phyloP scores from a whole-genome alignment of 2,888 invertebrate genomes.

The Philonicus albiceps region DNA sequence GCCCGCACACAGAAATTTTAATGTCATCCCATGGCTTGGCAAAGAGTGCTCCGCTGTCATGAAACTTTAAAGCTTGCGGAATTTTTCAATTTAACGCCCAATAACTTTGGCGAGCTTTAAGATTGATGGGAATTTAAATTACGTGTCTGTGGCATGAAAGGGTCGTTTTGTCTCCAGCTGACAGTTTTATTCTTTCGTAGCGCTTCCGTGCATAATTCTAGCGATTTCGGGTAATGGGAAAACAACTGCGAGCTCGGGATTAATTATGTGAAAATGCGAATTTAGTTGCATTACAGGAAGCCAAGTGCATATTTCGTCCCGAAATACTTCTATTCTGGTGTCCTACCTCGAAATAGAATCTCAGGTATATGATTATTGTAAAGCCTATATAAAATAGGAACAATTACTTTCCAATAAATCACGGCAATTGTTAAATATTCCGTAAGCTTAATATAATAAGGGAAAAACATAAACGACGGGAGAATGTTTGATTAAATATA shows the following conservation, averaged over 20 bases:
- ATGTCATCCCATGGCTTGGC: constrained; percentile 22
- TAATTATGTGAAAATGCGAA: constrained; percentile 40
- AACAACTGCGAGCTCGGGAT: constrained; percentile 25
- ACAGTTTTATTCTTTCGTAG: constrained; percentile 40
- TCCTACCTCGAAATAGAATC: neutral
- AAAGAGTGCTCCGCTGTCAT: constrained; percentile 43
- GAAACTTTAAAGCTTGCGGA: constrained; percentile 50
- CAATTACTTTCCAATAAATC: neutral
- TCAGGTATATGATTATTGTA: neutral
- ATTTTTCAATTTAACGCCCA: constrained; percentile 55
- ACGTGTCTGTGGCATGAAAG: constrained; percentile 53
- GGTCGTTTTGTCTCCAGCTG: constrained; percentile 47
- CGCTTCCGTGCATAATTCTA: constrained; percentile 19
- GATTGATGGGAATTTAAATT: constrained; percentile 55
- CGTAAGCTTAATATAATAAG: neutral
- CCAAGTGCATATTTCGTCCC: constrained; percentile 12
- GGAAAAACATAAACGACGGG: no score
- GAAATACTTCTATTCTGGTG: neutral
- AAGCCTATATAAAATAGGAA: neutral
- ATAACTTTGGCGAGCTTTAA: constrained; percentile 54
- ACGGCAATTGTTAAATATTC: neutral
- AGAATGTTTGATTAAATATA: no score
- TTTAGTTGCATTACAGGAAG: constrained; percentile 36
- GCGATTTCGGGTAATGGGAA: constrained; percentile 18
- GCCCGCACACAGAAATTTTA: constrained; percentile 10